Evolutionary conservation across 1,140 invertebrate genomes (phyloP).

Genomic region (Holotrichia oblita): DNA sequence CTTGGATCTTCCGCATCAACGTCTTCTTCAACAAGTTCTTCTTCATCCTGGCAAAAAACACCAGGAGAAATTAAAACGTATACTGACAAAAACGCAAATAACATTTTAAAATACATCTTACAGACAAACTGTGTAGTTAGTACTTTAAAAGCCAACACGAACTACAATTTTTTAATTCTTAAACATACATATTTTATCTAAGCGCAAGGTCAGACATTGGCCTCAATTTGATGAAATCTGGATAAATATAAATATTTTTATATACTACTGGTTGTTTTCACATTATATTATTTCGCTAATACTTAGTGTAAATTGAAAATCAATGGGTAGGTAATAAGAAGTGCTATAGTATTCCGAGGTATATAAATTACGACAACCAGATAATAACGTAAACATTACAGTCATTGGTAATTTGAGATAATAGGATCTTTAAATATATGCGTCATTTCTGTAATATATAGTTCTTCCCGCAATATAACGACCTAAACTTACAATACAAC

Average conservation of each 20-base stretch:
- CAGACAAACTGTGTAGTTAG: not conserved
- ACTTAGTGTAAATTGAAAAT: no score
- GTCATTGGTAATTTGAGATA: no score
- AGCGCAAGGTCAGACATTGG: not conserved
- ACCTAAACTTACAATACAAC: no score
- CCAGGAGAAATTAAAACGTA: not conserved
- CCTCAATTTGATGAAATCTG: not conserved
- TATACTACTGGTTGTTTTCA: not conserved
- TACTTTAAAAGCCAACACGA: not conserved
- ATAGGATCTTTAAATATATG: no score
- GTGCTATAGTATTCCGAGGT: no score
- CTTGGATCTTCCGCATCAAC: not conserved
- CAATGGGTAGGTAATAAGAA: no score
- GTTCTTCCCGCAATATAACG: no score
- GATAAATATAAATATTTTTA: not conserved
- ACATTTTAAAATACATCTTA: not conserved
- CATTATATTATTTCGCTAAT: no score
- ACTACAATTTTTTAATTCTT: not conserved
- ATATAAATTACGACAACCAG: no score
- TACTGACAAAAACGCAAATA: not conserved
- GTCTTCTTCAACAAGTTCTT: not conserved
- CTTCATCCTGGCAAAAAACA: not conserved
- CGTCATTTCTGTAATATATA: no score
- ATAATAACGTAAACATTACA: no score
- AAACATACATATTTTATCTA: conserved; percentile 13